These are phyloP conservation scores for Lasioglossum figueresi DNA, from an alignment of 2,888 invertebrate species.

Conservation along the genomic window DNA sequence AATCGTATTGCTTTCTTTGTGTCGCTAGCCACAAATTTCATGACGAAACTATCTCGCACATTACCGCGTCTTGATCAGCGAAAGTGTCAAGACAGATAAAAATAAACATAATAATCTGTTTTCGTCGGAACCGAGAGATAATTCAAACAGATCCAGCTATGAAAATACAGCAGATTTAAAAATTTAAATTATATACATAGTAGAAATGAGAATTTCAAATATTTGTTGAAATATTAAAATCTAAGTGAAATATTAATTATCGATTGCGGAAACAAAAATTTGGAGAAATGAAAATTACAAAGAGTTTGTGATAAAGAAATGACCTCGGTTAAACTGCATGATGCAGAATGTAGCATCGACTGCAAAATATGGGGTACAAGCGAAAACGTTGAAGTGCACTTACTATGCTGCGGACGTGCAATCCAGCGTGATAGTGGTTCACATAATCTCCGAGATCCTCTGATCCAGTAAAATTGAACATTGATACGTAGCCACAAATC, in stretches of 20 bases:
- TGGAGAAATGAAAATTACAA: background rate
- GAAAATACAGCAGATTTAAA: background rate
- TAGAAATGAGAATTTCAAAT: background rate
- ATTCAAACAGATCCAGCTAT: background rate
- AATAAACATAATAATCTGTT: background rate
- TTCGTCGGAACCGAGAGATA: background rate
- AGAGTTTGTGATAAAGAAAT: background rate
- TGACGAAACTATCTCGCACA: background rate
- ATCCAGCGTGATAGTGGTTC: background rate
- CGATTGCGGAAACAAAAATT: background rate
- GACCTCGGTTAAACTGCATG: background rate
- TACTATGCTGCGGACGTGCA: constrained; percentile 44
- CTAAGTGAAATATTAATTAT: background rate
- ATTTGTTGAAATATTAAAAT: background rate
- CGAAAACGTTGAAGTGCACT: constrained; percentile 1
- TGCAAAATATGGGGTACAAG: constrained; percentile 11
- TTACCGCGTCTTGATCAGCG: background rate
- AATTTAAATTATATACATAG: background rate
- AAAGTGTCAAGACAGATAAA: background rate
- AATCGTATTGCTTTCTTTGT: background rate
- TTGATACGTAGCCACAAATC: constrained; percentile 8
- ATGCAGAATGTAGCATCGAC: background rate
- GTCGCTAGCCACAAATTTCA: background rate
- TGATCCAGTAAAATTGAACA: constrained; percentile 20
- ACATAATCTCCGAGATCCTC: background rate